Evolutionary conservation across 2,797 vertebrate genomes (phyloP).

Genomic region (Platalea minor): DNA sequence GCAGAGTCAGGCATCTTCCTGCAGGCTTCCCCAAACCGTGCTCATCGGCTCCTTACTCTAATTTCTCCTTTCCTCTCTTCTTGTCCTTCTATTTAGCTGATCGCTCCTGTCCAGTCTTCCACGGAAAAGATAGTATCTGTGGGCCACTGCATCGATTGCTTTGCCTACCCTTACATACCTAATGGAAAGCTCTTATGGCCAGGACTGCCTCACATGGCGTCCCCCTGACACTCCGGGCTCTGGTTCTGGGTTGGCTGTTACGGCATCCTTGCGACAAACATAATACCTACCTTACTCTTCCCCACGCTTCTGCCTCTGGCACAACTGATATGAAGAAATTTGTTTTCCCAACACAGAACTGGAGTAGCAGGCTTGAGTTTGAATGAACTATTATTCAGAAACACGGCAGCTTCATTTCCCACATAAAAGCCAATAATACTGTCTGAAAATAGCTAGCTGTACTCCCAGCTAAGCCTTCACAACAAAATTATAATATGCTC

Average conservation of each 20-base stretch:
- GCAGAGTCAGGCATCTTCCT: not conserved
- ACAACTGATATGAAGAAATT: conserved; percentile 15
- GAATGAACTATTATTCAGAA: conserved; percentile 27
- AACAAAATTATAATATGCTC: not conserved
- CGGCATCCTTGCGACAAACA: not conserved
- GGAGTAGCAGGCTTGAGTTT: conserved; percentile 7
- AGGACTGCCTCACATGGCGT: not conserved
- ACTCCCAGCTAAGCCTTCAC: not conserved
- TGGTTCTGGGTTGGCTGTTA: not conserved
- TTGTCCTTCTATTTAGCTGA: not conserved
- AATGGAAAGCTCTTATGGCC: not conserved
- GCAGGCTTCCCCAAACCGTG: not conserved
- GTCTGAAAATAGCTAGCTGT: conserved; percentile 13
- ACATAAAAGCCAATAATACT: conserved; percentile 24
- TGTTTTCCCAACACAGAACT: conserved; percentile 1
- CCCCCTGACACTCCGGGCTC: rapidly evolving
- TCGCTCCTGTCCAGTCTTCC: not conserved
- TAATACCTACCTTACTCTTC: not conserved
- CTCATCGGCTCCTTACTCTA: not conserved
- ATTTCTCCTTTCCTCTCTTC: not conserved
- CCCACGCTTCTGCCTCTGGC: conserved; percentile 11
- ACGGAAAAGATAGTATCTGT: not conserved
- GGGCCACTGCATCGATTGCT: not conserved
- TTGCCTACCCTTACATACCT: not conserved
- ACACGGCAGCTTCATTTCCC: not conserved